Evolutionary conservation across 2,797 vertebrate species (phyloP), one percentile per base, ranked within the genome.

Genomic region (Sternarchorhynchus goeldii): DNA sequence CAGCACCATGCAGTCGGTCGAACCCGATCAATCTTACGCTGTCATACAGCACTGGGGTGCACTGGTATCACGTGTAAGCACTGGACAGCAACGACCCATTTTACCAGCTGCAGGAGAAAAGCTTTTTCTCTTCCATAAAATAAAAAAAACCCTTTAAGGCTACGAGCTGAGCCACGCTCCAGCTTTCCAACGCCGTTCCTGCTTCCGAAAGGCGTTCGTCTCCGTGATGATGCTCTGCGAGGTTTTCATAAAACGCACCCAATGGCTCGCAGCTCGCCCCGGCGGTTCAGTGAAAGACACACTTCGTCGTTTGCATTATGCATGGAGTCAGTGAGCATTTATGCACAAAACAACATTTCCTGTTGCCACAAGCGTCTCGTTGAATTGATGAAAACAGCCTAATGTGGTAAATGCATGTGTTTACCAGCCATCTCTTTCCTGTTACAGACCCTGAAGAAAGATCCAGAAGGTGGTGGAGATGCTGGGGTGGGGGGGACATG

Each of bases 21-120:
- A 84, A 80, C 74, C 76, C 84, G 82, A 85, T 77, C 82, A 82
- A 88, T 91, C 88, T 85, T 58, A 41, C 66, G 65, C 73, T 87
- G 85, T 84, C 82, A 64, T 79, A 45, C 72, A 59, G 75, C 80
- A 88, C 84, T 81, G 87, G 81, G 84, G 68, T 78, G 74, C 39
- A 53, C 77, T 83, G 85, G 84, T 81, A 80, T 73, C 78, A 83
- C 80, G 62, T 69, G 71, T 70, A 50, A 75, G 58, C 12, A 45
- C 80, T 57, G 72, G 45, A 75, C 75, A 14, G 18, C 72, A 70
- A 69, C 78, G 66, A 82, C 72, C 76, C 66, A 78, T 75, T 75
- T 78, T 64, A 77, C 64, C 0, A 45, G 39, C 20, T 55, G 70
- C 45, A 68, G 64, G 64, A 64, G 45, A 68, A 53, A 56, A 73